phyloP scores from a whole-genome alignment of 2,113 vertebrate genomes.

The Amazona vittata region DNA sequence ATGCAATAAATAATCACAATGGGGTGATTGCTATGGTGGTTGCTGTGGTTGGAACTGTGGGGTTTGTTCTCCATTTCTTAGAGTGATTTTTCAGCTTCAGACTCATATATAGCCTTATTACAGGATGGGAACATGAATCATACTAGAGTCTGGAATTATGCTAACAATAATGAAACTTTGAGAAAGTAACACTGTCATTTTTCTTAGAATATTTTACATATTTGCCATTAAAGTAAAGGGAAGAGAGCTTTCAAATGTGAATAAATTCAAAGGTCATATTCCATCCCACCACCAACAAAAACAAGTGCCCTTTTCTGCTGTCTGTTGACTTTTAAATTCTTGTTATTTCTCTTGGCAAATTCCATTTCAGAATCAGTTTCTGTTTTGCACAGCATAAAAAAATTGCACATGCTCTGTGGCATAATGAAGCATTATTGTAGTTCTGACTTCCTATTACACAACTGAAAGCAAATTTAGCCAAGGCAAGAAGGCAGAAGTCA shows the following conservation, averaged over 20 bases:
- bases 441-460: background rate
- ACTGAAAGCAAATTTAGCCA: background rate
- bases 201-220: background rate
- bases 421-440: constrained; percentile 21
- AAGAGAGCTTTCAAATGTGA: background rate
- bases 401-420: background rate
- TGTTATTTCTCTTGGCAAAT: constrained; percentile 48
- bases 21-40: background rate
- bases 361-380: background rate
- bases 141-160: background rate
- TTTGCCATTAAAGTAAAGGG: background rate
- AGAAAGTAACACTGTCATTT: background rate
- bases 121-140: background rate
- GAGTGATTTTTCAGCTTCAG: background rate
- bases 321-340: constrained; percentile 47
- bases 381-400: constrained; percentile 20
- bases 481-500: background rate
- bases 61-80: background rate
- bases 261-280: constrained; percentile 40
- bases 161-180: background rate
- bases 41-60: background rate
- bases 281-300: background rate
- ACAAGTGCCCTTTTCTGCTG: constrained; percentile 19
- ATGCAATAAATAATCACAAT: background rate
- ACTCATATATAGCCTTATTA: background rate